Evolutionary conservation across 1,140 invertebrate genomes (phyloP), one percentile per base, ranked within the genome.

Genomic region (Mactra quadrangularis): DNA sequence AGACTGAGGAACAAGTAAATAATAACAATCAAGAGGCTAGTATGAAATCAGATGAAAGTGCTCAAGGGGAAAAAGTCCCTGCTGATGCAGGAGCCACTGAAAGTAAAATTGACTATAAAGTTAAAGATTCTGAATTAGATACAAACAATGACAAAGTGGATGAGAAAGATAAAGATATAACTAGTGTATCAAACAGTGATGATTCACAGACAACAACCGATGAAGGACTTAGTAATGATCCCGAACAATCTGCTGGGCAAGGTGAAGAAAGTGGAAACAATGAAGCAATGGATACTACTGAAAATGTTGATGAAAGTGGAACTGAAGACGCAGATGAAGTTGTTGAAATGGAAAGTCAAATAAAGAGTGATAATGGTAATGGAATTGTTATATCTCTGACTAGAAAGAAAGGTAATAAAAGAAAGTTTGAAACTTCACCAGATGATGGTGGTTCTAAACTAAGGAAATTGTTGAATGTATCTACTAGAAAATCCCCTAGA

Each of bases 351-450:
- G 64, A 68, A 31, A 68, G 64, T 50, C 38, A 68, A 31, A 68
- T 68, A 52, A 68, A 68, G 47, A 13, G 41, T 68, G 45, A 25
- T 1, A 15, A 19, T 50, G 64, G 64, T 15, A 68, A 68, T 68
- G 64, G 64, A 31, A 68, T 68, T 52, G 45, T 52, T 2, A 25
- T 68, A 1, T 68, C 64, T 22, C 38, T 68, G n/a, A 68, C 41
- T 33, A 66, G 41, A 27, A 66, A 47, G 19, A 33, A 22, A 17
- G 13, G 41, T 29, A 31, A 19, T 47, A 68, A 50, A n/a, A 29
- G 64, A 29, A 68, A 68, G 25, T 27, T 1, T 13, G 22, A 38
- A 11, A 0, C 3, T 2, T 50, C 38, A 25, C 17, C 41, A 17
- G 47, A 50, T 19, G 27, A n/a, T 11, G 31, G 25, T 68, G 41